Evolutionary conservation across 2,113 vertebrate species (phyloP).

Genomic region (Entomyzon cyanotis): DNA sequence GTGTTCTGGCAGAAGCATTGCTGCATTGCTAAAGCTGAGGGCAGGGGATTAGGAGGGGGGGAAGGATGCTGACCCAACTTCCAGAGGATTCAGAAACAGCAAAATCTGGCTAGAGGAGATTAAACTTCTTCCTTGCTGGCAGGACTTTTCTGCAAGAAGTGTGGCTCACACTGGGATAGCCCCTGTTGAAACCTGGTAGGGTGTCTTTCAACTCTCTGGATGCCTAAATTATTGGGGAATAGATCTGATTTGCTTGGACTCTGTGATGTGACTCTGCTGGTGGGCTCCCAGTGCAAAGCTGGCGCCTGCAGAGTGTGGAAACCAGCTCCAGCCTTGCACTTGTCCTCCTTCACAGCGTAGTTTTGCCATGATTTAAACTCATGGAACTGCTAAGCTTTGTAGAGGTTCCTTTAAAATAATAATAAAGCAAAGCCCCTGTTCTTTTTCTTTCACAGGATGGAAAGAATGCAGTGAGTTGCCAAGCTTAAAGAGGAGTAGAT

Average conservation of each 20-base stretch:
- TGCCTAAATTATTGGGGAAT: not conserved
- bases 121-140: not conserved
- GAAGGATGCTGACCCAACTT: conserved; percentile 22
- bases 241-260: not conserved
- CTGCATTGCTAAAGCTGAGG: not conserved
- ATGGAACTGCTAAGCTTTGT: not conserved
- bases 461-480: conserved; percentile 50
- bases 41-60: not conserved
- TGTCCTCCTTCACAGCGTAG: not conserved
- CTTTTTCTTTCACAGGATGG: conserved; percentile 15
- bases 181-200: not conserved
- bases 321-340: not conserved
- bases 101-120: not conserved
- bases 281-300: not conserved
- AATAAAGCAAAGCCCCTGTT: not conserved
- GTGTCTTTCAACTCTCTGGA: not conserved
- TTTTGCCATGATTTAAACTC: not conserved
- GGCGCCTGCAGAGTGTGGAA: not conserved
- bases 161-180: not conserved
- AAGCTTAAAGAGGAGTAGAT: conserved; percentile 36
- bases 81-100: not conserved
- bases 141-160: not conserved
- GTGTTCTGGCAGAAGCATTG: not conserved
- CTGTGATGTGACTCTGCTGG: not conserved
- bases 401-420: conserved; percentile 23